Evolutionary conservation across 2,113 vertebrate genomes (phyloP), one percentile per base, ranked within the genome.

Genomic region (Percina caprodes): DNA sequence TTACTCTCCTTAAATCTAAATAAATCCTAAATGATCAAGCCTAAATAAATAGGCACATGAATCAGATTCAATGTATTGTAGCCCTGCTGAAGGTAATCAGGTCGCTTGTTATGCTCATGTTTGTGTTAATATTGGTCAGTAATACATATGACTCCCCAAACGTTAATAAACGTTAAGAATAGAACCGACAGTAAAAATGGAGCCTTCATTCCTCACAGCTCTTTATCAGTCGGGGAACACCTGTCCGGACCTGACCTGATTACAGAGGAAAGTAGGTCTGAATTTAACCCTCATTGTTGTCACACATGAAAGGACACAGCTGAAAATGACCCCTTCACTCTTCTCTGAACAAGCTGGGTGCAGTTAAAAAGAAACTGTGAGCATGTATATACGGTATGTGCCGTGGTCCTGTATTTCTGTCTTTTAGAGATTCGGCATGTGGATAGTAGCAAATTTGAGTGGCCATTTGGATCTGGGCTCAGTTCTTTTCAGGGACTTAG

Each of bases 241-340:
- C 91, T 93, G 91, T 92, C 88, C 62, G 63, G 82, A 75, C 78
- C 61, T 93, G 93, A 93, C 93, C 93, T 91, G 84, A 87, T 91
- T 92, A 82, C 85, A 16, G 69, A 48, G 65, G 35, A 91, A 93
- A 93, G 91, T 92, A 89, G 91, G 88, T 91, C 92, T 92, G 85
- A 85, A 73, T 91, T 86, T 74, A 87, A 86, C 83, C 74, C 77
- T 88, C 54, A 58, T 66, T 86, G 74, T 84, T 88, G 79, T 86
- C 74, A 62, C 67, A 55, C 55, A 77, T 84, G 76, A 87, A 82
- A 83, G 77, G 49, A 90, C 55, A 60, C 24, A 11, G 48, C 58
- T 63, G 33, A 79, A 70, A 85, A 77, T 10, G 30, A 90, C 67
- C 77, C 77, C 68, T 51, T 70, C 24, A 58, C 65, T 85, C 71